Evolutionary conservation across 1,140 invertebrate species (phyloP).

Genomic region (Metopolophium dirhodum): DNA sequence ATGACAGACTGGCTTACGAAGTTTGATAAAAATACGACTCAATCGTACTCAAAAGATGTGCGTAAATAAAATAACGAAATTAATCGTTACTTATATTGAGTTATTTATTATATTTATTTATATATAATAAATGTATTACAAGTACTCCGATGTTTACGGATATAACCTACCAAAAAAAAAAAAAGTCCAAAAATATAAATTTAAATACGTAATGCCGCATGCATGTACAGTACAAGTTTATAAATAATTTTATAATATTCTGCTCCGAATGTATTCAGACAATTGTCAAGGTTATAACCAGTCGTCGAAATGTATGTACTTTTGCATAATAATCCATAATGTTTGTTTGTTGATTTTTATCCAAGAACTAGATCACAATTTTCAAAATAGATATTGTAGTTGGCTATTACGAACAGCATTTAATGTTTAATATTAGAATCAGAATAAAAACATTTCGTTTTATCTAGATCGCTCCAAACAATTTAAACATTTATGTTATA

Average conservation of each 20-base stretch:
- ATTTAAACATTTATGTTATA: not conserved
- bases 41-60: not conserved
- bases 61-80: not conserved
- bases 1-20: too few relatives aligned
- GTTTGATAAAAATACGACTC: not conserved
- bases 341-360: not conserved
- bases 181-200: not conserved
- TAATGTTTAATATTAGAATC: not conserved
- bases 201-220: not conserved
- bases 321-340: not conserved
- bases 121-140: not conserved
- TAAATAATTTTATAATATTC: not conserved
- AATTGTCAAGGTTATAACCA: not conserved
- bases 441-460: not conserved
- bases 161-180: not conserved
- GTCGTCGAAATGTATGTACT: not conserved
- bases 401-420: not conserved
- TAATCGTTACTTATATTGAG: not conserved
- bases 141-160: not conserved
- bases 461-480: not conserved
- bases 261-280: not conserved
- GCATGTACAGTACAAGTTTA: not conserved
- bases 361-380: slow-evolving; percentile 1
- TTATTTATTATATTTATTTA: too few relatives aligned
- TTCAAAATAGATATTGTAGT: slow-evolving; percentile 1